Percentiles rank a stretch among this genome's conserved stretches.
These are phyloP conservation scores for Geopemphigus sp. DNA, from an alignment of 1,140 invertebrate genomes.

Conservation along the genomic window DNA sequence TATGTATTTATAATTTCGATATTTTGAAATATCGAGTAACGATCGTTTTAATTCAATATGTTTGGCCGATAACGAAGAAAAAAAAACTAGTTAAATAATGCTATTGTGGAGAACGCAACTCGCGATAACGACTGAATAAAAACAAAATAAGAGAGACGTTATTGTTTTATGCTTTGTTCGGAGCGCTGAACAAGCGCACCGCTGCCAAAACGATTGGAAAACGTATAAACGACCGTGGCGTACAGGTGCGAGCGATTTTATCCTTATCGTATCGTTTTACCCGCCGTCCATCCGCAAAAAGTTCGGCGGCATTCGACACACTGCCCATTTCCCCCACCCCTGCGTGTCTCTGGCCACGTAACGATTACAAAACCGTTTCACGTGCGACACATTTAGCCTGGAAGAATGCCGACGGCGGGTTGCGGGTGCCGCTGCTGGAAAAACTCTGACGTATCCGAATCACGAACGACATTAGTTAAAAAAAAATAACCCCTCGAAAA, in stretches of 20 bases:
- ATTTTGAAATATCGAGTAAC: too few species aligned
- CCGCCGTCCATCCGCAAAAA: too few species aligned
- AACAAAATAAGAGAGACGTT: not conserved
- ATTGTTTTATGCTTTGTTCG: not conserved
- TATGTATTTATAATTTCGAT: too few species aligned
- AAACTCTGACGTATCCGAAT: too few species aligned
- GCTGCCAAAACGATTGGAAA: not conserved
- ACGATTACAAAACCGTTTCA: constrained; percentile 30
- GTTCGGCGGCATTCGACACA: not conserved
- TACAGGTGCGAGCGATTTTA: not conserved
- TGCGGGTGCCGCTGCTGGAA: too few species aligned
- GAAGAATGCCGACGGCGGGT: not conserved
- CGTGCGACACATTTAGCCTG: constrained; percentile 18
- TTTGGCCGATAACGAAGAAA: too few species aligned
- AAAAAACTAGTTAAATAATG: too few species aligned
- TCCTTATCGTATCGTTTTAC: not conserved
- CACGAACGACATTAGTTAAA: too few species aligned
- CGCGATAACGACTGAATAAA: not conserved
- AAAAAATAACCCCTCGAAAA: too few species aligned
- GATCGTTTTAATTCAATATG: too few species aligned
- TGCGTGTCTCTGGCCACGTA: not conserved
- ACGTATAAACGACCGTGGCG: not conserved
- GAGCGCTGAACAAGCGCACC: not conserved
- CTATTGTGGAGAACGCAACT: too few species aligned
- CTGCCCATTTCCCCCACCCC: not conserved